Evolutionary conservation across 2,797 vertebrate species (phyloP).

Genomic region (Scolopax rusticola): DNA sequence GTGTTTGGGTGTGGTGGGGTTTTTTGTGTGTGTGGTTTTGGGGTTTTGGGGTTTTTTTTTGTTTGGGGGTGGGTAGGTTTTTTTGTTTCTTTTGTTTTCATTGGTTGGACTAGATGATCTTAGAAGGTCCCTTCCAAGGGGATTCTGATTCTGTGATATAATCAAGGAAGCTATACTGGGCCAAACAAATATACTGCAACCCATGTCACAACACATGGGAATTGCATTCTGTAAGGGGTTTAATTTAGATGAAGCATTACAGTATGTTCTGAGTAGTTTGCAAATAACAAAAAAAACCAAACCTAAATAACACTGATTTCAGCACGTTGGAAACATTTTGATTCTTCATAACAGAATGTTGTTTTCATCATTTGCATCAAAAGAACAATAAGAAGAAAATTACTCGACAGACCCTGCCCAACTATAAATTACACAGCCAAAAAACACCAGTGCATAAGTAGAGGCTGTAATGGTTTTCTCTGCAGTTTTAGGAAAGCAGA

Average conservation of each 20-base stretch:
- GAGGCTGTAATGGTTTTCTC: background rate
- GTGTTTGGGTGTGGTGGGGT: no score
- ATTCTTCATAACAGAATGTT: background rate
- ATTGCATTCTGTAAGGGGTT: background rate
- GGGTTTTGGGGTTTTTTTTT: no score
- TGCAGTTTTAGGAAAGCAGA: background rate
- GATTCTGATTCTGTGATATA: background rate
- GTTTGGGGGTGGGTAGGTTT: no score
- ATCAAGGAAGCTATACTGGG: background rate
- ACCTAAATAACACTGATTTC: background rate
- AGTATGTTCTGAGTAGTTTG: background rate
- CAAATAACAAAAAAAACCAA: background rate
- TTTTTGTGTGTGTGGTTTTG: no score
- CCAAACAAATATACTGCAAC: background rate
- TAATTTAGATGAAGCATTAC: background rate
- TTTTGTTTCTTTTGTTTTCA: no score
- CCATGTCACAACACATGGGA: rapidly evolving
- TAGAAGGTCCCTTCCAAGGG: no score
- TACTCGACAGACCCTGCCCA: background rate
- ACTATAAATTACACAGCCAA: background rate
- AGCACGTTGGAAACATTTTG: background rate
- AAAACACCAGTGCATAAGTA: rapidly evolving
- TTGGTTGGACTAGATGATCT: no score
- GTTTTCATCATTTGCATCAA: background rate
- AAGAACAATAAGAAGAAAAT: background rate